Conservation (phyloP, 1,140 invertebrate species). For the Caenorhabditis briggsae region DNA sequence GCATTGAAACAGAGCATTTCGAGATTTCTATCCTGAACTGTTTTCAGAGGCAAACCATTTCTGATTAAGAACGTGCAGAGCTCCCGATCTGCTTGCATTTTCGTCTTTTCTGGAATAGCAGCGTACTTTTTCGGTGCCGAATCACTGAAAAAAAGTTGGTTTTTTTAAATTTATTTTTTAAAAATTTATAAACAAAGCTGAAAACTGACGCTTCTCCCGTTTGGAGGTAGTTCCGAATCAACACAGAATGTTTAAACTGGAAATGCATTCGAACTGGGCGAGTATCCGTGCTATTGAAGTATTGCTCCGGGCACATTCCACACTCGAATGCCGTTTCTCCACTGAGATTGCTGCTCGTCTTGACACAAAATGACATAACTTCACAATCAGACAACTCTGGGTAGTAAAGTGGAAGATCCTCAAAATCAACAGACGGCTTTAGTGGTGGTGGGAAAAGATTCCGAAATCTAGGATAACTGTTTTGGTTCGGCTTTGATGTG, state of each 20-base stretch:
- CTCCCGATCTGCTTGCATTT: background rate
- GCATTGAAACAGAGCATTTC: slow-evolving; percentile 31
- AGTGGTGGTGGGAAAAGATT: too few species aligned
- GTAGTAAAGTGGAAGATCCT: background rate
- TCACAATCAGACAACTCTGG: slow-evolving; percentile 16
- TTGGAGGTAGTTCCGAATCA: background rate
- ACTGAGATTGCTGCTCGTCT: slow-evolving; percentile 26
- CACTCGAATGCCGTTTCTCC: slow-evolving; percentile 7
- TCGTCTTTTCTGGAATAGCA: background rate
- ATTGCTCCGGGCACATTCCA: slow-evolving; percentile 31
- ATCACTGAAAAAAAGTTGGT: background rate
- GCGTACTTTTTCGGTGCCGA: background rate
- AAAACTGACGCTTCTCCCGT: slow-evolving; percentile 26
- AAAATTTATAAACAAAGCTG: background rate
- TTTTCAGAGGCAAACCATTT: background rate
- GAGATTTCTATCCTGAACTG: background rate
- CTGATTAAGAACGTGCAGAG: background rate
- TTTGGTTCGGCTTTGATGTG: background rate
- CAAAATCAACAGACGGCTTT: background rate
- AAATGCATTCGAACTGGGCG: background rate
- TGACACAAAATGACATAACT: slow-evolving; percentile 40
- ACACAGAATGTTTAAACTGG: background rate
- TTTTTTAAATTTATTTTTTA: background rate
- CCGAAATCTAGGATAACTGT: too few species aligned
- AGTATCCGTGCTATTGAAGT: background rate